Evolutionary conservation across 2,113 vertebrate genomes (phyloP), one percentile per base, ranked within the genome.

Genomic region (Catharus minimus): DNA sequence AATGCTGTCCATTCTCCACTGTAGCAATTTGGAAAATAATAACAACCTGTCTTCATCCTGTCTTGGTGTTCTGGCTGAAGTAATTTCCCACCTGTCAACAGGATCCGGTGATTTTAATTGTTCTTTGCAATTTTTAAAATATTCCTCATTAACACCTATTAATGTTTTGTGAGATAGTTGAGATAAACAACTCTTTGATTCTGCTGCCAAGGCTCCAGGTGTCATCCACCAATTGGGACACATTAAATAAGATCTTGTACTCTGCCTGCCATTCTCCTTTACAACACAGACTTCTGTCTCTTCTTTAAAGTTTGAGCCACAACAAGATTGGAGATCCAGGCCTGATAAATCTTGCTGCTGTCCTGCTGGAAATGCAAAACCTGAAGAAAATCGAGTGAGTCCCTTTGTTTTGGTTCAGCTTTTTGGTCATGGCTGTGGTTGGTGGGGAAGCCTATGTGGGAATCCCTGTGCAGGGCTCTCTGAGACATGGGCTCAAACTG

Each of bases 361-460:
- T 97, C 49, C 92, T 99, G 60, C 95, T 95, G 2, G n/a, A 36
- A 36, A 98, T 98, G 97, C 95, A 91, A 10, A 84, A 95, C 43
- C 96, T 99, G 75, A 97, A 93, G 86, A 98, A 91, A 71, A 92
- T 99, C 30, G 94, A 98, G 99, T 99, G 95, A 97, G 97, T 97
- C 33, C 26, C 32, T 82, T 79, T 32, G 30, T 28, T 77, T 76
- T 55, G 14, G 46, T 55, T 44, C 30, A 57, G 14, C 0, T 8
- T 0, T 27, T 68, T 1, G 1, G 33, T 53, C 49, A 7, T 16
- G n/a, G 53, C 52, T 9, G 0, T 19, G 26, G 41, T 2, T 79
- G 62, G 41, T 19, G 55, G 44, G 85, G 50, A 64, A 53, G 32
- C 44, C 28, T 49, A 1, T 7, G 53, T 21, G 33, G 71, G 53